Evolutionary conservation across 2,888 invertebrate species (phyloP), one percentile per base, ranked within the genome.

Genomic region (Chironomus tentans): DNA sequence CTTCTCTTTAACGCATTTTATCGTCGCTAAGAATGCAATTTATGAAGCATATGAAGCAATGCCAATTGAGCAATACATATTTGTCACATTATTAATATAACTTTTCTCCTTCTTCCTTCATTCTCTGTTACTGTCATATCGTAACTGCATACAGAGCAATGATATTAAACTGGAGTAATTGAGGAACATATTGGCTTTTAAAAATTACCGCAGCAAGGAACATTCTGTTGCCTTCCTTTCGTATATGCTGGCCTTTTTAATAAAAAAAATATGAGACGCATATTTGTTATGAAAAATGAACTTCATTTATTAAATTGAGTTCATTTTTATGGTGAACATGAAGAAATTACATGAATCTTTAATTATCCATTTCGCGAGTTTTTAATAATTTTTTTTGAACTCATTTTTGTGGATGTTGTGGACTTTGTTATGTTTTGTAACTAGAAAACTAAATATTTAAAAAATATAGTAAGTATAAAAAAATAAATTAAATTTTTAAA

Each of bases 81-180:
- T 72, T 72, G 72, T 72, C 72, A 72, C 72, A 28, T 72, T 72
- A 62, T 72, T 72, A 15, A 71, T 28, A 68, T n/a, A 7, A 22
- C 22, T 62, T 21, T 21, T 12, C 21, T 62, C 4, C 5, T 1
- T 56, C 56, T 22, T 65, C 22, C 18, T 2, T 10, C n/a, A 1
- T 38, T 1, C 38, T 38, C 38, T 38, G 38, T 38, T 38, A 38
- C 38, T 38, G 38, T 38, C 38, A 38, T 38, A 38, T 38, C 38
- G 2, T 10, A 38, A 38, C 38, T 10, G 38, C 38, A 38, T 38
- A 38, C 38, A 38, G 38, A 10, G 38, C 38, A 38, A 38, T 38
- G 65, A 24, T 65, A 65, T 65, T 65, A 65, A 38, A 65, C 65
- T 65, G 65, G 22, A 65, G 22, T 65, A 65, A 65, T 65, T 56